Evolutionary conservation across 2,888 invertebrate genomes (phyloP).

Genomic region (Steinernema hermaphroditum): DNA sequence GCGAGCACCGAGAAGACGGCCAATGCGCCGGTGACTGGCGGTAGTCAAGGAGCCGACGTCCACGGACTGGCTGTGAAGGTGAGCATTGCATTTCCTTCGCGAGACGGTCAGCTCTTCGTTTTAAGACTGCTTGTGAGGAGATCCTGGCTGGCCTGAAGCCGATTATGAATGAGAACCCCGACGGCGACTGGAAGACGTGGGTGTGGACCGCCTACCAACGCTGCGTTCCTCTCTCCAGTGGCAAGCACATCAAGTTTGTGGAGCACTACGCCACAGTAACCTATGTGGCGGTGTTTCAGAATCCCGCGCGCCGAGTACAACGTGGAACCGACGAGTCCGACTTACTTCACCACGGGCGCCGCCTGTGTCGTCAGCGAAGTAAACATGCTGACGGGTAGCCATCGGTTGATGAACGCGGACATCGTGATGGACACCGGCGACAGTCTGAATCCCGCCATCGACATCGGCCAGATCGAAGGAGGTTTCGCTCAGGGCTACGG

Average conservation of each 20-base stretch:
- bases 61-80: conserved; percentile 82
- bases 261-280: too few species aligned
- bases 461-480: conserved; percentile 93
- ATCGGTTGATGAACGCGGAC: conserved; percentile 82
- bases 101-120: conserved; percentile 67
- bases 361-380: conserved; percentile 86
- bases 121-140: conserved; percentile 74
- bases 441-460: conserved; percentile 91
- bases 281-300: conserved; percentile 42
- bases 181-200: conserved; percentile 21
- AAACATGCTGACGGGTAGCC: conserved; percentile 89
- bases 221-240: conserved; percentile 23
- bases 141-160: conserved; percentile 77
- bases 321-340: conserved; percentile 39
- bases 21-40: conserved; percentile 85
- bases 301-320: conserved; percentile 42
- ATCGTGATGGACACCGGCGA: conserved; percentile 95
- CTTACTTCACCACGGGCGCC: conserved; percentile 82
- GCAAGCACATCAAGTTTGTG: conserved; percentile 20
- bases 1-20: conserved; percentile 69
- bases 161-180: conserved; percentile 65
- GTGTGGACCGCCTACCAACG: conserved; percentile 23
- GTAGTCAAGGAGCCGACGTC: conserved; percentile 83
- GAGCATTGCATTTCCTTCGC: neutral
- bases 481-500: conserved; percentile 86